Evolutionary conservation across 2,888 invertebrate species (phyloP).

Genomic region (Cephus runcator): DNA sequence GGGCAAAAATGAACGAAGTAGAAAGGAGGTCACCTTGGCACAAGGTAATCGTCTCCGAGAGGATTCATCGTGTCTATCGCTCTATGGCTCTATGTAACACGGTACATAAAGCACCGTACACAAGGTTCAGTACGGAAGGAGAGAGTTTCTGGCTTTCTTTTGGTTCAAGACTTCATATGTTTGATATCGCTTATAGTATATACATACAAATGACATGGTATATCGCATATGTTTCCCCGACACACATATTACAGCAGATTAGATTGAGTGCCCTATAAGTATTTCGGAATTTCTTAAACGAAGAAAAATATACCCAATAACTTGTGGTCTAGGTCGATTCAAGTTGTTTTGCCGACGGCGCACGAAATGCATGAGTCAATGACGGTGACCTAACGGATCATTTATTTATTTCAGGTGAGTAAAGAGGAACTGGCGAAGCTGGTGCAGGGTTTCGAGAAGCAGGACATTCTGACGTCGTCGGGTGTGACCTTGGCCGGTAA

Average conservation of each 20-base stretch:
- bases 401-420: slow-evolving; percentile 74
- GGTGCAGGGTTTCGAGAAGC: slow-evolving; percentile 90
- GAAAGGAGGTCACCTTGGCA: slow-evolving; percentile 36
- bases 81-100: not conserved
- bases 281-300: not conserved
- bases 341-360: not conserved
- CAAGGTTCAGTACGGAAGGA: not conserved
- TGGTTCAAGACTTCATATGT: not conserved
- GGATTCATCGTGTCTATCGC: slow-evolving; percentile 22
- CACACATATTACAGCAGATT: not conserved
- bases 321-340: not conserved
- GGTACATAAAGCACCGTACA: not conserved
- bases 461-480: slow-evolving; percentile 88
- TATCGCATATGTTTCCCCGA: not conserved
- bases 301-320: not conserved
- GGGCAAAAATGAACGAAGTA: not conserved
- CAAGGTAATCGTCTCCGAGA: slow-evolving; percentile 27
- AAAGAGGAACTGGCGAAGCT: slow-evolving; percentile 92
- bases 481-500: slow-evolving; percentile 92
- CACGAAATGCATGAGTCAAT: not conserved
- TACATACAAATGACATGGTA: not conserved
- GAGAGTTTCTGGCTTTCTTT: not conserved
- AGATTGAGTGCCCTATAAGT: not conserved
- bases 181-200: not conserved
- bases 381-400: not conserved